These are phyloP conservation scores for Propithecus perrieri DNA, from an alignment of 2,797 vertebrate species.

Conservation along the genomic window DNA sequence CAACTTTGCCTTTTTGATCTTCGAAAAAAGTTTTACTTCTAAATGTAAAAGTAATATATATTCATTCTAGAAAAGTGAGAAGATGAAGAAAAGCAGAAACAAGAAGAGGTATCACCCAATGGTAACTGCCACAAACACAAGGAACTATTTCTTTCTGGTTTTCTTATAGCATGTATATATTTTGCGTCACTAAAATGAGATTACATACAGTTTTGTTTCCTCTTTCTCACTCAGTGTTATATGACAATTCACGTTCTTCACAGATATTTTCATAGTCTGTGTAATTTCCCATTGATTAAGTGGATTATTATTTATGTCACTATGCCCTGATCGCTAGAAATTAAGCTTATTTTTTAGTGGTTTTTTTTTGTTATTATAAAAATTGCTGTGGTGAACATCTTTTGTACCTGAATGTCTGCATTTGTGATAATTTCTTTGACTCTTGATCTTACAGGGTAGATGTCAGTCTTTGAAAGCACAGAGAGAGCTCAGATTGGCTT, in stretches of 20 bases:
- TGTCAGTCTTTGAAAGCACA: background rate
- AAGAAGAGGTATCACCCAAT: background rate
- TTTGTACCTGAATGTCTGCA: background rate
- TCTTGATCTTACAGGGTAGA: background rate
- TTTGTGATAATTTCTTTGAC: background rate
- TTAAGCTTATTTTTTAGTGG: conserved; percentile 2
- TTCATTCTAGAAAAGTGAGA: background rate
- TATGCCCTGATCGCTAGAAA: background rate
- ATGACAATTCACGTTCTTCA: background rate
- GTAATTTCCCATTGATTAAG: background rate
- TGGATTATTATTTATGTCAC: background rate
- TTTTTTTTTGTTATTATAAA: background rate
- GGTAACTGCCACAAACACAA: background rate
- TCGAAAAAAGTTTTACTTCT: conserved; percentile 5
- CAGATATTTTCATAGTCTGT: background rate
- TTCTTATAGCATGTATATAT: background rate
- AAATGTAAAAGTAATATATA: background rate
- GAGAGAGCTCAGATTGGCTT: background rate
- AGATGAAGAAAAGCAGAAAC: background rate
- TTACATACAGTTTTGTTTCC: background rate
- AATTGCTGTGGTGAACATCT: background rate
- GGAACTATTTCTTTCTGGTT: background rate
- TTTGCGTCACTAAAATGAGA: background rate
- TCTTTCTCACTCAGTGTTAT: background rate
- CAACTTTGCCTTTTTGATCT: background rate